A percentile compares a stretch with the other conserved stretches of the same genome.
These are phyloP conservation scores for Amblyjoppa proteus DNA, from an alignment of 2,888 invertebrate species.

Conservation along the genomic window DNA sequence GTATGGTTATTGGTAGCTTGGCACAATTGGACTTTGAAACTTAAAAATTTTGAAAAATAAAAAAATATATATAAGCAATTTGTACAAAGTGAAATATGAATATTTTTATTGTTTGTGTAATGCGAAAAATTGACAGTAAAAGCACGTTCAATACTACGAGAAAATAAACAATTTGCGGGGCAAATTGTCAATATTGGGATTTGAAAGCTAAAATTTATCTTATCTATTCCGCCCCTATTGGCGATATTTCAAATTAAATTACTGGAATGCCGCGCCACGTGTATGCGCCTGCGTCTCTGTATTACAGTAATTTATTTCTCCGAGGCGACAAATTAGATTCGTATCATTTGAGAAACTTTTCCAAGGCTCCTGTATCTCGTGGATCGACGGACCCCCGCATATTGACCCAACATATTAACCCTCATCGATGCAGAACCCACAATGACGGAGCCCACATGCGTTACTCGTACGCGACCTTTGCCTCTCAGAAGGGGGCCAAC, in stretches of 20 bases:
- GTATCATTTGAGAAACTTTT: conserved; percentile 43
- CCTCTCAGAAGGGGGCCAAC: neutral
- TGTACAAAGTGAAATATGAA: neutral
- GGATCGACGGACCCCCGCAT: conserved; percentile 28
- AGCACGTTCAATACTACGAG: too few species aligned
- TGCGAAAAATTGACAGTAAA: too few species aligned
- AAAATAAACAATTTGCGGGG: neutral
- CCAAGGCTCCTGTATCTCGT: conserved; percentile 18
- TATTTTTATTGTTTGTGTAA: neutral
- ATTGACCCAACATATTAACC: conserved; percentile 65
- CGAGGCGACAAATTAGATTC: conserved; percentile 19
- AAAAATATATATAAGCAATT: neutral
- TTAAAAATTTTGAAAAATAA: neutral
- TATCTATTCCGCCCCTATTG: neutral
- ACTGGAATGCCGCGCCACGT: neutral
- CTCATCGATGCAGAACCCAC: conserved; percentile 46
- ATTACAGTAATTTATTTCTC: neutral
- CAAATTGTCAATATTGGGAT: neutral
- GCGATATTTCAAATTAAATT: conserved; percentile 7
- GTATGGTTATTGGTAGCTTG: too few species aligned
- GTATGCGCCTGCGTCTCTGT: neutral
- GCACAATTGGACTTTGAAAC: too few species aligned
- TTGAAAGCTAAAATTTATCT: neutral
- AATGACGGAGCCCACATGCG: conserved; percentile 44
- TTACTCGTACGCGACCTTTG: conserved; percentile 11